Evolutionary conservation across 2,888 invertebrate genomes (phyloP), one percentile per base, ranked within the genome.

Genomic region (Drosophila robusta): DNA sequence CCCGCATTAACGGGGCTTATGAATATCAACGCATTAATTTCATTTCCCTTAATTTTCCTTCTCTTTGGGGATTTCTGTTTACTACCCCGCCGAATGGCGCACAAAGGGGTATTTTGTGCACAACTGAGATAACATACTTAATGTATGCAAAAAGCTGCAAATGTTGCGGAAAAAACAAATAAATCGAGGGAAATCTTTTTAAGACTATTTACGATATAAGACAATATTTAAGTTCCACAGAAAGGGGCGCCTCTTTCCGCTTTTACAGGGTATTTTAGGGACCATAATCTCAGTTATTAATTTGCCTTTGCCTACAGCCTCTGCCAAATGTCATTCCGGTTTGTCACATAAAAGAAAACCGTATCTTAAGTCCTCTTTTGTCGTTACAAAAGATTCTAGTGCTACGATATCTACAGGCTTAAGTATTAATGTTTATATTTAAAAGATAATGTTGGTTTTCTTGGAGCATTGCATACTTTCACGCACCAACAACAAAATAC

Each of bases 1-100:
- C 41, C 63, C 47, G 45, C 44, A 58, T 69, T 34, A 60, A 51
- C 9, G 46, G 24, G 64, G 51, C 73, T 86, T 86, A 69, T 76
- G 57, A 81, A 79, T 76, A 70, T 71, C 61, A 62, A 49, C 50
- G 51, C 70, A 81, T 68, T 74, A 47, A 70, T 64, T 78, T 68
- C 49, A 74, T 67, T 81, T 67, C 52, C 66, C 56, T 74, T 62
- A 49, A 63, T 77, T 66, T 76, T 56, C 38, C 11, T 24, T 9
- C 11, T n/a, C 47, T 55, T 62, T 52, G 26, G 18, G 38, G 44
- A 51, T 52, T 14, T 14, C 34, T 12, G n/a, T 32, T 32, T 62
- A 39, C 5, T 39, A 38, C n/a, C 14, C 0, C 14, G 12, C 4
- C 14, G 11, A 8, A 24, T 16, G 5, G 8, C 24, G 3, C 12